Evolutionary conservation across 2,797 vertebrate genomes (phyloP).

Genomic region (Myotis pilosus): DNA sequence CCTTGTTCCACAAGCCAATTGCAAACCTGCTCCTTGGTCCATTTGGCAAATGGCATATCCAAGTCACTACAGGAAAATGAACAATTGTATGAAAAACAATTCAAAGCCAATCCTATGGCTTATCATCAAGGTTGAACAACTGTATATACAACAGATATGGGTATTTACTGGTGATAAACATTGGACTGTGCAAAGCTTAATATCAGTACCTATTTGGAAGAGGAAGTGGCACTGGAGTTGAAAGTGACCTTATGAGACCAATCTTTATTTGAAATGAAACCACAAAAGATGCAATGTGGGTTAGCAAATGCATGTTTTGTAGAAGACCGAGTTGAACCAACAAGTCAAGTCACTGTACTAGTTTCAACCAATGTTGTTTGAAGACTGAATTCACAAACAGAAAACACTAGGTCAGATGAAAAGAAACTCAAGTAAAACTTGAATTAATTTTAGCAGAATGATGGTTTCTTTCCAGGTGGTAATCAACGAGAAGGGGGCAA

Average conservation of each 20-base stretch:
- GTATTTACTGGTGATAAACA: background rate
- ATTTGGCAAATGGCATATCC: constrained; percentile 96
- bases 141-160: background rate
- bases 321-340: background rate
- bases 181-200: background rate
- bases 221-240: background rate
- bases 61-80: constrained; percentile 87
- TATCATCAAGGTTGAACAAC: background rate
- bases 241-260: background rate
- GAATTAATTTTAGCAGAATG: constrained; percentile 35
- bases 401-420: background rate
- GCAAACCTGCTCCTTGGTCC: constrained; percentile 97
- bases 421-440: background rate
- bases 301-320: background rate
- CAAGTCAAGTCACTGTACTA: background rate
- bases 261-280: constrained; percentile 3
- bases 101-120: background rate
- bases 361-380: background rate
- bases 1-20: constrained; percentile 96
- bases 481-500: background rate
- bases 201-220: background rate
- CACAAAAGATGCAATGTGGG: background rate
- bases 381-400: background rate
- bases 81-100: background rate
- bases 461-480: background rate